Base-by-base conservation (phyloP, 2,113 vertebrate species). In the Erythrolamprus reginae region DNA sequence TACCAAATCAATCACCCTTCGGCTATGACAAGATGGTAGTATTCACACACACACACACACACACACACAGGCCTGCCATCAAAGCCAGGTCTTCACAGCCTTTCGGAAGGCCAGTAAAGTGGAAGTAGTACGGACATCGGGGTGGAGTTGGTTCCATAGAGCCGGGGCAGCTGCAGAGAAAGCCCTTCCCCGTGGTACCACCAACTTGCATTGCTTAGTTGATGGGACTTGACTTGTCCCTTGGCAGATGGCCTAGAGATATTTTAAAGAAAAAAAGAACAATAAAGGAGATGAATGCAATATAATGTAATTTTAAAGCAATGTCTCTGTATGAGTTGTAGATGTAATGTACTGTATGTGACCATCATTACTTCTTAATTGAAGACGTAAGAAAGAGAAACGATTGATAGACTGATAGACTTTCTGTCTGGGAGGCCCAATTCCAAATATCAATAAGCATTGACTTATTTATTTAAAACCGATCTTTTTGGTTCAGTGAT, bases 401-500 rank as follows among this genome's bases (percentile, higher is more conserved):
- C 2, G 28, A 17, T 70, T 70, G n/a, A 13, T 77, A 77, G 70
- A 53, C 89, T 53, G 84, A 82, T 4, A 0, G 86, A 88, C 38
- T 48, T 88, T 42, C 0, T 90, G 92, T 82, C 92, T 55, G 92
- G 88, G 91, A 90, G 52, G 21, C 90, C 85, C 89, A 92, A 77
- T 92, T 96, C 92, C 96, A 94, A 96, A 96, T 94, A 95, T 92
- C 92, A 84, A 45, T 45, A 70, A 93, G 92, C 93, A 89, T 84
- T 92, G 33, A 42, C 17, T 77, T 94, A 94, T 95, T 96, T 95
- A 61, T 89, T 93, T 93, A 88, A 91, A 94, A 93, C 86, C 17
- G 45, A 87, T 94, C 85, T 96, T 96, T 95, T 93, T 93, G 92
- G 95, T 95, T 93, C 95, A 95, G 91, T 95, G 96, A 94, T 95